These are phyloP conservation scores for Notodonta ziczac DNA, from an alignment of 2,888 invertebrate species.

Conservation along the genomic window DNA sequence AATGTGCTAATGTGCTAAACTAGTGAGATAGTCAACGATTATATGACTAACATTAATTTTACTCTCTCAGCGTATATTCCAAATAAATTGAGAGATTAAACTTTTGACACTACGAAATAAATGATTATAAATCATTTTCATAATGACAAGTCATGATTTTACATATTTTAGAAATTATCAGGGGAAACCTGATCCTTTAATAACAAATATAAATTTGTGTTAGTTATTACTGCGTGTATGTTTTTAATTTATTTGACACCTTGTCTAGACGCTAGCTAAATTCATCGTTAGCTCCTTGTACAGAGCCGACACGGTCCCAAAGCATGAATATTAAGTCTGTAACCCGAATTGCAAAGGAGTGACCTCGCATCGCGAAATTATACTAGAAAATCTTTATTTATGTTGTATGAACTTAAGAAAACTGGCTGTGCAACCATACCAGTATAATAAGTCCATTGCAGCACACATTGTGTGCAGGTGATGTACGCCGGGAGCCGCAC, in stretches of 20 bases:
- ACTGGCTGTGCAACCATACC: conserved; percentile 69
- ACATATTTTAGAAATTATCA: no score
- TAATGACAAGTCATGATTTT: no score
- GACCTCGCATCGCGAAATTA: neutral
- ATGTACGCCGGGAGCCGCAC: conserved; percentile 92
- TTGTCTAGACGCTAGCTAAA: neutral
- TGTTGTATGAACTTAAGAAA: no score
- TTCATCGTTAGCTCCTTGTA: neutral
- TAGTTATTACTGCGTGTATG: no score
- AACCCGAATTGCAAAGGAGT: no score
- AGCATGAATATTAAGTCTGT: no score
- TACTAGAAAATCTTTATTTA: no score
- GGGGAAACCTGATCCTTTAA: no score
- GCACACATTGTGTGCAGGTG: conserved; percentile 94
- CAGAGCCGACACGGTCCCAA: no score
- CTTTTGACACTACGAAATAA: conserved; percentile 2
- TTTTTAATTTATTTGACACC: no score
- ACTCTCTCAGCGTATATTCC: neutral
- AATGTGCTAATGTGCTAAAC: neutral
- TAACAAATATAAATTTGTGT: no score
- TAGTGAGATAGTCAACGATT: neutral
- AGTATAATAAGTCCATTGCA: conserved; percentile 97
- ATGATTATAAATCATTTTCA: neutral
- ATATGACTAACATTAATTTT: neutral
- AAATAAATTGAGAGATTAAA: conserved; percentile 2